phyloP scores from a whole-genome alignment of 2,797 vertebrate genomes.

The Loris lydekkerianus region DNA sequence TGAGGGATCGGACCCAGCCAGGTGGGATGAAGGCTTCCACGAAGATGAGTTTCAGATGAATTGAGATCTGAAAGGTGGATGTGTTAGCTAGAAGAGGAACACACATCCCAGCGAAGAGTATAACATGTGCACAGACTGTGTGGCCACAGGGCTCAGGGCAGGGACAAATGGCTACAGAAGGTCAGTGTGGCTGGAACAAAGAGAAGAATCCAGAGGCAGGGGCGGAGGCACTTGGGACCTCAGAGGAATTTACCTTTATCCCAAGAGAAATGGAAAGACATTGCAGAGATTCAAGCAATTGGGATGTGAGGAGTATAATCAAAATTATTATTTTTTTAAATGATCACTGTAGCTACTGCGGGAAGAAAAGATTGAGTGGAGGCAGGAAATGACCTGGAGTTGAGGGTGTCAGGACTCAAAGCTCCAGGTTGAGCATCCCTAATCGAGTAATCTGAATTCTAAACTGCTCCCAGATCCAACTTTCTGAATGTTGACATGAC shows the following conservation, averaged over 20 bases:
- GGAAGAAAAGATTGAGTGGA: background rate
- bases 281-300: background rate
- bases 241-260: background rate
- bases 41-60: background rate
- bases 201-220: background rate
- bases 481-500: background rate
- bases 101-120: background rate
- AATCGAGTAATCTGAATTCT: background rate
- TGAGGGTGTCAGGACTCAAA: rapidly evolving
- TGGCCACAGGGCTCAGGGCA: background rate
- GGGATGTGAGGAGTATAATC: background rate
- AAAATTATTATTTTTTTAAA: background rate
- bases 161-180: background rate
- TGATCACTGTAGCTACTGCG: background rate
- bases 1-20: background rate
- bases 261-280: background rate
- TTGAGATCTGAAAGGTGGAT: background rate
- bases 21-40: rapidly evolving
- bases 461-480: background rate
- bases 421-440: background rate
- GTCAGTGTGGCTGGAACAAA: background rate
- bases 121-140: rapidly evolving
- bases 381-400: background rate
- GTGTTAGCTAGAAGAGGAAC: no score
- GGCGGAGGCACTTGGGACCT: background rate